A percentile compares a stretch with the other conserved stretches of the same genome.
Conservation (phyloP, 2,113 vertebrate species). For the Mus pahari region DNA sequence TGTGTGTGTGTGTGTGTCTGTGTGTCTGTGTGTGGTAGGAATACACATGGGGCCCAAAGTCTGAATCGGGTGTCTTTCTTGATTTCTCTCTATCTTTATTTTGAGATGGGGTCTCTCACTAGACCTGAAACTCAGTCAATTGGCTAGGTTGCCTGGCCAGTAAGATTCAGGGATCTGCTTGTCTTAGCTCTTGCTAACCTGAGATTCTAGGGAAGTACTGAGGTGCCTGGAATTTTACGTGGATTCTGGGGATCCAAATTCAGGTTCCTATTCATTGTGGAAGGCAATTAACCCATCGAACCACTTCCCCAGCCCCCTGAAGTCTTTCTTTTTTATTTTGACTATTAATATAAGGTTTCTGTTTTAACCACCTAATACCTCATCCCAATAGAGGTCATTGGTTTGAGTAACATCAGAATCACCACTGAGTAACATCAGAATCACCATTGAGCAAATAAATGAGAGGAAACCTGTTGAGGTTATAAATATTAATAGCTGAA, state of each 20-base stretch:
- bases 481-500: slow-evolving; percentile 20
- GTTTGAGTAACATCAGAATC: not conserved
- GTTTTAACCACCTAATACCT: not conserved
- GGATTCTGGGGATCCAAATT: not conserved
- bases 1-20: not conserved
- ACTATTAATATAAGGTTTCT: not conserved
- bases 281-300: not conserved
- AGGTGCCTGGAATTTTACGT: not conserved
- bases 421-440: not conserved
- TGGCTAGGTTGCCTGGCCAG: not conserved
- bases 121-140: not conserved
- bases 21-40: not conserved
- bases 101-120: not conserved
- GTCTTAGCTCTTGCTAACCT: not conserved
- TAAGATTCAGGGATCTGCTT: not conserved
- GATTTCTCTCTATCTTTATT: not conserved
- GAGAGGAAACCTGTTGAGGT: not conserved
- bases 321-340: not conserved
- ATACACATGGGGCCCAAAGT: no score
- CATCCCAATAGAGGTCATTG: not conserved
- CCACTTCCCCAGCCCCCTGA: not conserved
- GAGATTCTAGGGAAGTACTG: no score
- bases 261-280: not conserved
- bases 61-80: not conserved
- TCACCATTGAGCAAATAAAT: not conserved